Conservation (phyloP, 2,113 vertebrate genomes). For the Tylochromis polylepis region DNA sequence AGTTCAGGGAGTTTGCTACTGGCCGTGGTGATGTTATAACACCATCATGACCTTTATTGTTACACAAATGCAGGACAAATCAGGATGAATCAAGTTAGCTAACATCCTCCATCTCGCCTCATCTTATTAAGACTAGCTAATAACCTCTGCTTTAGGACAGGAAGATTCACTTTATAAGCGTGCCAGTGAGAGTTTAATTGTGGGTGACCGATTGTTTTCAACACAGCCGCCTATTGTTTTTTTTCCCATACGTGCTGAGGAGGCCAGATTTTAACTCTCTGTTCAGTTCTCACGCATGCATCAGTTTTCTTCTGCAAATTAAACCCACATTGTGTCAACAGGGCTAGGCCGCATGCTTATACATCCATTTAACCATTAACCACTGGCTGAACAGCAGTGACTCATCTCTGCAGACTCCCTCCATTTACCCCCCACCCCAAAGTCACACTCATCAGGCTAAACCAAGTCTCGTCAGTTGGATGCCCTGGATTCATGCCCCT, state of each 20-base stretch:
- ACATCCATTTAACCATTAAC: slow-evolving; percentile 54
- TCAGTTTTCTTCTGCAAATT: slow-evolving; percentile 45
- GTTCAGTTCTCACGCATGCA: slow-evolving; percentile 13
- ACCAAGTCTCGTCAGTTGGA: slow-evolving; percentile 64
- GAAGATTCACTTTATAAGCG: background rate
- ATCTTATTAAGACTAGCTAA: background rate
- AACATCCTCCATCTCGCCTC: background rate
- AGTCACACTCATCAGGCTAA: slow-evolving; percentile 60
- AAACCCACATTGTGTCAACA: slow-evolving; percentile 51
- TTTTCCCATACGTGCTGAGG: background rate
- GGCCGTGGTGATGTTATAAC: background rate
- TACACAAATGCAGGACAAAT: slow-evolving; percentile 24
- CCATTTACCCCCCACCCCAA: background rate
- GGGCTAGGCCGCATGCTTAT: slow-evolving; percentile 51
- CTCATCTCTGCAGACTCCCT: slow-evolving; percentile 40
- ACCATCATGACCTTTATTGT: background rate
- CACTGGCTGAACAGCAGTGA: slow-evolving; percentile 57
- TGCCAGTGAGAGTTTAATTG: background rate
- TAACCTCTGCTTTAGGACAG: background rate
- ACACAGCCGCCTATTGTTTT: background rate
- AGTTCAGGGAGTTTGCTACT: slow-evolving; percentile 15
- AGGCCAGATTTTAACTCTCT: slow-evolving; percentile 40
- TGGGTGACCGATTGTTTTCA: slow-evolving; percentile 9
- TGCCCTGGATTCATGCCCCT: slow-evolving; percentile 53
- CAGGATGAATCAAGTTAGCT: background rate